These are phyloP conservation scores for Calliphora vomitoria DNA, from an alignment of 2,888 invertebrate species.

Conservation along the genomic window DNA sequence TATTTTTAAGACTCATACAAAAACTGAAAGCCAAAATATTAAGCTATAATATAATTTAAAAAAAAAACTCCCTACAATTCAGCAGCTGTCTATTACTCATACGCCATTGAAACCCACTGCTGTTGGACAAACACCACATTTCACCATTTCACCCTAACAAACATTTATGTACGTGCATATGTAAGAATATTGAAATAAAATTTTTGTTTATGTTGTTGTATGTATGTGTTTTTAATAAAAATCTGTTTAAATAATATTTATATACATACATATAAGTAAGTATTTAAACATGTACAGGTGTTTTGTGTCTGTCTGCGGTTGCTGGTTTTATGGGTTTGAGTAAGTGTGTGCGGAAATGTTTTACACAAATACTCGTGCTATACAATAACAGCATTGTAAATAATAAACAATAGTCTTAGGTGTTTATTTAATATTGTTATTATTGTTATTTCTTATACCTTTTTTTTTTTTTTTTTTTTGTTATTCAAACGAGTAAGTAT, in stretches of 20 bases:
- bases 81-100: too few species aligned
- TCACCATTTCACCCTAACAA: not conserved
- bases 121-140: too few species aligned
- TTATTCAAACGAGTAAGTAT: not conserved
- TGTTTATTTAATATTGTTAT: conserved; percentile 39
- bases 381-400: conserved; percentile 5
- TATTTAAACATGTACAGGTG: not conserved
- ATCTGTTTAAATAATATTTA: conserved; percentile 50
- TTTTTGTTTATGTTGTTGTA: conserved; percentile 3
- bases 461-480: too few species aligned
- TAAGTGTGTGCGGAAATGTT: not conserved
- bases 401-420: conserved; percentile 23
- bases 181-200: not conserved
- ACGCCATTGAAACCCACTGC: too few species aligned
- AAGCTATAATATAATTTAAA: too few species aligned
- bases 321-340: not conserved
- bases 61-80: too few species aligned
- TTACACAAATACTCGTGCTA: not conserved
- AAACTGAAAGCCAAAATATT: not conserved
- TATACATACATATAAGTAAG: not conserved
- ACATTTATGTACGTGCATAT: not conserved
- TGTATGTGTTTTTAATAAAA: conserved; percentile 50
- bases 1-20: not conserved
- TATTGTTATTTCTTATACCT: conserved; percentile 28
- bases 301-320: conserved; percentile 11